These are phyloP conservation scores for Spinus olivaceus DNA, from an alignment of 2,797 vertebrate genomes.

Conservation along the genomic window DNA sequence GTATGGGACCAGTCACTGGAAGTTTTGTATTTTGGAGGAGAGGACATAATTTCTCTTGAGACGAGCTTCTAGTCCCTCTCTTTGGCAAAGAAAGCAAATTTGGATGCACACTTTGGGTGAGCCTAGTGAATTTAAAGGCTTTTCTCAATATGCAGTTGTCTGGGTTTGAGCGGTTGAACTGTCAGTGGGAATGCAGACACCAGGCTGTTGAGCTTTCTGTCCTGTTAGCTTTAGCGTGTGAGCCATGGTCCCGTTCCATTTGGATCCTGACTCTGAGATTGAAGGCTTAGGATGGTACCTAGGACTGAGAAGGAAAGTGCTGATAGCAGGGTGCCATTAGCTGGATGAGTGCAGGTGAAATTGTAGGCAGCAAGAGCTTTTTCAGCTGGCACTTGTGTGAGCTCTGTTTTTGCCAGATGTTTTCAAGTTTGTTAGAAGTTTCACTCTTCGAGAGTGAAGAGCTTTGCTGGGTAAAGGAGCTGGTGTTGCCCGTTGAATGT, in stretches of 20 bases:
- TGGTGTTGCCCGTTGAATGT: neutral
- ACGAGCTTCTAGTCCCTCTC: neutral
- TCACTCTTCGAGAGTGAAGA: neutral
- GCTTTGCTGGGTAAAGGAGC: neutral
- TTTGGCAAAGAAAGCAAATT: neutral
- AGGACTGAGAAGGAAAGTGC: neutral
- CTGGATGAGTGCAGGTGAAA: neutral
- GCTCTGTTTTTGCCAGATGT: neutral
- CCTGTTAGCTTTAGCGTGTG: neutral
- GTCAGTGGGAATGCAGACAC: neutral
- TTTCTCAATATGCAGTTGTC: neutral
- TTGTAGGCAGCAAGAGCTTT: neutral
- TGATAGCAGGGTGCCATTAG: rapidly evolving
- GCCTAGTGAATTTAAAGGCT: neutral
- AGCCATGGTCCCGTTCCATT: rapidly evolving
- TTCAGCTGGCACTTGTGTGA: neutral
- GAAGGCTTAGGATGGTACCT: neutral
- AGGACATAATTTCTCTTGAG: neutral
- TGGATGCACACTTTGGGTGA: neutral
- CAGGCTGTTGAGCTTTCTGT: neutral
- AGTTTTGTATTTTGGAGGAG: neutral
- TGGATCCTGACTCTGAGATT: neutral
- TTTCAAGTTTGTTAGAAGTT: neutral
- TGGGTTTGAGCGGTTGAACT: neutral
- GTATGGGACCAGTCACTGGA: neutral